Evolutionary conservation across 2,113 vertebrate genomes (phyloP).

Genomic region (Clarias macrocephalus): DNA sequence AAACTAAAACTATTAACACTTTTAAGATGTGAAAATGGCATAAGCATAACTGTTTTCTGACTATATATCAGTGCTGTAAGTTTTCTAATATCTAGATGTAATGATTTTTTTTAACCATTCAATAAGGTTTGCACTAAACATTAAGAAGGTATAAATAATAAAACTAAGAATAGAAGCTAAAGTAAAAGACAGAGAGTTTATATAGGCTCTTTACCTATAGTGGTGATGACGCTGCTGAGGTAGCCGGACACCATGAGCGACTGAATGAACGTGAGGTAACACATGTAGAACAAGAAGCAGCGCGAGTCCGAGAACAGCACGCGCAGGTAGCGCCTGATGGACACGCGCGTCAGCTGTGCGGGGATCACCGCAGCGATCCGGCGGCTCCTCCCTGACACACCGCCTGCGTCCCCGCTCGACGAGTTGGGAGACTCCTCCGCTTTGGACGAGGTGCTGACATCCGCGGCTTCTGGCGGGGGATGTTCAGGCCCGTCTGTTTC

Average conservation of each 20-base stretch:
- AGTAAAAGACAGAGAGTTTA: background rate
- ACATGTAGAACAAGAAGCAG: conserved; percentile 80
- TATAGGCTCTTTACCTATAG: conserved; percentile 69
- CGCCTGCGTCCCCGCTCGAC: conserved; percentile 64
- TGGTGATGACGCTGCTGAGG: conserved; percentile 98
- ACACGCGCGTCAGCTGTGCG: background rate
- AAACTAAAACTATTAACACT: background rate
- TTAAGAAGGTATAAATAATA: background rate
- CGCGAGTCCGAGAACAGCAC: conserved; percentile 85
- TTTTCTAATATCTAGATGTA: background rate
- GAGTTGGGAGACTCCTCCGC: conserved; percentile 53
- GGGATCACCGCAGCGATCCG: conserved; percentile 15
- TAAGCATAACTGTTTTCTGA: background rate
- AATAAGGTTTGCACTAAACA: background rate
- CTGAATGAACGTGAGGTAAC: conserved; percentile 90
- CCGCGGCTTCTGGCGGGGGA: conserved; percentile 22
- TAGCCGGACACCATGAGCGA: conserved; percentile 98
- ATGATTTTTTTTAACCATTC: background rate
- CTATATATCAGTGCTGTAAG: background rate
- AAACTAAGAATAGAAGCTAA: background rate
- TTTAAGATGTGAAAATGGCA: background rate
- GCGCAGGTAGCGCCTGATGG: conserved; percentile 63
- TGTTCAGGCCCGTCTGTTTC: conserved; percentile 57
- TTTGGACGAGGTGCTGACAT: conserved; percentile 54
- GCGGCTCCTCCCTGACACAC: conserved; percentile 23